Base-by-base conservation (phyloP, 2,113 vertebrate species). In the Otus sunia region DNA sequence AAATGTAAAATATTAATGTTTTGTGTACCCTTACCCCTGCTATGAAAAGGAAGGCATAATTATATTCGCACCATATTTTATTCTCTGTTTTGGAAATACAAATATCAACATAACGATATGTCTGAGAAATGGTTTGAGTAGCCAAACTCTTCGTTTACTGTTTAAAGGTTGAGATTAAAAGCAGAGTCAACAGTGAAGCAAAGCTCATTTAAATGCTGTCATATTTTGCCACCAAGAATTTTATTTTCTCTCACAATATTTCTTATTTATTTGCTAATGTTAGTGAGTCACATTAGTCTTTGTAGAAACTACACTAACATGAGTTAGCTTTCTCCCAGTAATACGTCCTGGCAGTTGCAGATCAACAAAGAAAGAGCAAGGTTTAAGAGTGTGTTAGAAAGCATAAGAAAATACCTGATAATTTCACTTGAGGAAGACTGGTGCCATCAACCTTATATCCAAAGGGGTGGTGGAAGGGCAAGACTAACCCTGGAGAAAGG, bases 131-230 rank as follows among this genome's bases (percentile, higher is more conserved):
- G 18, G 39, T 67, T 41, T 66, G n/a, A 41, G 59, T 32, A 73
- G 53, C 79, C 66, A 49, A 78, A 49, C 26, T 15, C 36, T 41
- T 52, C 7, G 58, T 49, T 73, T 55, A 49, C 25, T 67, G 11
- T 66, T 78, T 49, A 78, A 59, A 47, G 39, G 39, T 32, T 36
- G 26, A 53, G 66, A 66, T 36, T 49, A 72, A 73, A 66, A 73
- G 39, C 59, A 21, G 43, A 72, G 72, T 47, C 30, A 49, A 23
- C 12, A 73, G 72, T 0, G 0, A 77, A 52, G 25, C 0, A 1
- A 47, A 60, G 21, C 66, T 78, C 39, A 25, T 76, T 69, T 76
- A 49, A 59, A 25, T 43, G 47, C 32, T 0, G 1, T 32, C 6
- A 9, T 41, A 15, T 79, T 79, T 60, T 47, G 41, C n/a, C 26